Conservation (phyloP, 35 echinoderm and acorn worm genomes). For the Chiridota heheva region DNA sequence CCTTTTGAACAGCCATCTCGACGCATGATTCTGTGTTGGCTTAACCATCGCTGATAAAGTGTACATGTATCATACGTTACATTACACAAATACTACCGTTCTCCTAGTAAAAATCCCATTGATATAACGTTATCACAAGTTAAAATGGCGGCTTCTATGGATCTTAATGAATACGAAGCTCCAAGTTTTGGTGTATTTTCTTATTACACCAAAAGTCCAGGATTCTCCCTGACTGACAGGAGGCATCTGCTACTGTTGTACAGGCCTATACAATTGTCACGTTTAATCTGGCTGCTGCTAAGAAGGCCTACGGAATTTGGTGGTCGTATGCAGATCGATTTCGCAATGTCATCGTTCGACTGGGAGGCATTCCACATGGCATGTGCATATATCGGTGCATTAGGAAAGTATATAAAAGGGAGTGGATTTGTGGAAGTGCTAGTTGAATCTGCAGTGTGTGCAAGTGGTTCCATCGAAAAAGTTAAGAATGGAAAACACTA, state of each 20-base stretch:
- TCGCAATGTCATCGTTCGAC: slow-evolving; percentile 49
- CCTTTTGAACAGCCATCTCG: too few relatives aligned
- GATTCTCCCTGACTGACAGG: too few relatives aligned
- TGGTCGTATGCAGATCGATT: slow-evolving; percentile 48
- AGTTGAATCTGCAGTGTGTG: slow-evolving; percentile 53
- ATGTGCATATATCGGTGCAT: slow-evolving; percentile 64
- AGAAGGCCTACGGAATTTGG: slow-evolving; percentile 57
- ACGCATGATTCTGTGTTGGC: too few relatives aligned
- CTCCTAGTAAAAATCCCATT: too few relatives aligned
- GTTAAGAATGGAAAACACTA: slow-evolving; percentile 56
- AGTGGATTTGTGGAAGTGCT: slow-evolving; percentile 67
- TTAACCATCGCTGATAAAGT: too few relatives aligned
- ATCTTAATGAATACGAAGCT: too few relatives aligned
- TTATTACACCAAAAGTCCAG: too few relatives aligned
- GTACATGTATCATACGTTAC: too few relatives aligned
- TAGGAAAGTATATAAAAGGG: slow-evolving; percentile 58
- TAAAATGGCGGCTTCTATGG: too few relatives aligned
- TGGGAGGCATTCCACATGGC: slow-evolving; percentile 64
- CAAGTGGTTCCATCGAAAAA: slow-evolving; percentile 55
- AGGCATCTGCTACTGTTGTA: slow-evolving; percentile 52
- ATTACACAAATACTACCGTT: too few relatives aligned
- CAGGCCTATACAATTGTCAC: slow-evolving; percentile 47
- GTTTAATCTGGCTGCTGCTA: slow-evolving; percentile 56
- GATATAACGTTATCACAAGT: too few relatives aligned
- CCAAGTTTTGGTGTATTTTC: too few relatives aligned